A percentile compares a stretch with the other conserved stretches of the same genome.
Conservation (phyloP, 2,888 invertebrate genomes). For the Cerceris rybyensis region DNA sequence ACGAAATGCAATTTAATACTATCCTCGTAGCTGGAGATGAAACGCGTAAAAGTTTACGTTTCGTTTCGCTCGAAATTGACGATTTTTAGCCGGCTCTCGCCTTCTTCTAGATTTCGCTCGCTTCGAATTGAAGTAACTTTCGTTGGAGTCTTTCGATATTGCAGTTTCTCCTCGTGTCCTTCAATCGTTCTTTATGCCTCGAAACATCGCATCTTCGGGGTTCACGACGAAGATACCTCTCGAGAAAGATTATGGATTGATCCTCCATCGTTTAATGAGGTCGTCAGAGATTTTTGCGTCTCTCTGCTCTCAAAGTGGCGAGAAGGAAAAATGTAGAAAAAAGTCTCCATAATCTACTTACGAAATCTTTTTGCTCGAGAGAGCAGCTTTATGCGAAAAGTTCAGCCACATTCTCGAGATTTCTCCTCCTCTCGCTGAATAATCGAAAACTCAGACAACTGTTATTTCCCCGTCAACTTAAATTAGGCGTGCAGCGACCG, state of each 20-base stretch:
- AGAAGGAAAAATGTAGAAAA: slow-evolving; percentile 10
- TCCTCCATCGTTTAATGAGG: slow-evolving; percentile 9
- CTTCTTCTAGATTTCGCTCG: background rate
- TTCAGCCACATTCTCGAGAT: no score
- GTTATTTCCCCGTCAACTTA: no score
- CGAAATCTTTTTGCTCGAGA: background rate
- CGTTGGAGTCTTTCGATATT: background rate
- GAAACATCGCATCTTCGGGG: no score
- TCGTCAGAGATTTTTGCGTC: slow-evolving; percentile 11
- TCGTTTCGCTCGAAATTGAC: background rate
- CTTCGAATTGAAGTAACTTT: background rate
- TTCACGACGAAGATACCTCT: slow-evolving; percentile 7
- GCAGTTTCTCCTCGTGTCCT: no score
- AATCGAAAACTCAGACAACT: no score
- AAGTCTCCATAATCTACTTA: slow-evolving; percentile 18
- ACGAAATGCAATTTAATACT: background rate
- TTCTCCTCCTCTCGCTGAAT: no score
- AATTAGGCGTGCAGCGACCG: no score
- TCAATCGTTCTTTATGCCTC: no score
- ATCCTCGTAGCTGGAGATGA: background rate
- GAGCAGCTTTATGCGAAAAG: background rate
- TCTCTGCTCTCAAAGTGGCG: slow-evolving; percentile 2
- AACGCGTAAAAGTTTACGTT: slow-evolving; percentile 1
- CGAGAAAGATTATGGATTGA: slow-evolving; percentile 10
- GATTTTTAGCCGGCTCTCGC: background rate